Base-by-base conservation (phyloP, 2,888 invertebrate species). In the Timema cristinae region DNA sequence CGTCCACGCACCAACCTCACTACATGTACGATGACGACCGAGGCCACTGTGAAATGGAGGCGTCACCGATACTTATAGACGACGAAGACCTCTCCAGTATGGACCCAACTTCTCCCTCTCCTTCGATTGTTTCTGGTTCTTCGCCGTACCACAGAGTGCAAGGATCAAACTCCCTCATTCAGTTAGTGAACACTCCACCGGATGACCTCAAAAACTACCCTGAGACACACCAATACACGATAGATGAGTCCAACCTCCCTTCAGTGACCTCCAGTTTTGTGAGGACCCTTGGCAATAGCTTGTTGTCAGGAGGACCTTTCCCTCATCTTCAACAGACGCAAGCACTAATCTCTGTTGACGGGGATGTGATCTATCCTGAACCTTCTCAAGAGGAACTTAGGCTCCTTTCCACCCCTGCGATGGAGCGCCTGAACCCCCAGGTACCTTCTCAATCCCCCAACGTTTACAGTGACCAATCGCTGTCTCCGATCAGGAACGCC, bases 21-120 rank as follows among this genome's bases (percentile, higher is more conserved):
- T 15, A 49, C 63, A 11, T 68, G 70, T 68, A 63, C 68, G 74
- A 76, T 50, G 72, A 74, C 63, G n/a, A 71, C 47, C 88, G 83
- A 56, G 81, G 86, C 75, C 84, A 85, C 0, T 85, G 78, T 13
- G 63, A 49, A 0, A 13, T 66, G 15, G 61, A 56, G 52, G 48
- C 51, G 11, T 61, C 66, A 47, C 68, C 68, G 82, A 83, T 70
- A 68, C 78, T 80, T 71, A 80, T 80, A 75, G 79, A 77, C 76
- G 79, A 79, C 77, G 71, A 81, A 10, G 69, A 70, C 69, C 77
- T 78, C 9, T 75, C 69, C 69, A 79, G 79, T 74, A 71, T 78
- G 85, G 83, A 80, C 84, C 63, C 68, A 5, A 16, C 68, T 5
- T 68, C 68, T 7, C 71, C 71, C 7, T 15, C 50, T 11, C 50